Evolutionary conservation across 1,140 invertebrate species (phyloP).

Genomic region (Diabrotica undecimpunctata): DNA sequence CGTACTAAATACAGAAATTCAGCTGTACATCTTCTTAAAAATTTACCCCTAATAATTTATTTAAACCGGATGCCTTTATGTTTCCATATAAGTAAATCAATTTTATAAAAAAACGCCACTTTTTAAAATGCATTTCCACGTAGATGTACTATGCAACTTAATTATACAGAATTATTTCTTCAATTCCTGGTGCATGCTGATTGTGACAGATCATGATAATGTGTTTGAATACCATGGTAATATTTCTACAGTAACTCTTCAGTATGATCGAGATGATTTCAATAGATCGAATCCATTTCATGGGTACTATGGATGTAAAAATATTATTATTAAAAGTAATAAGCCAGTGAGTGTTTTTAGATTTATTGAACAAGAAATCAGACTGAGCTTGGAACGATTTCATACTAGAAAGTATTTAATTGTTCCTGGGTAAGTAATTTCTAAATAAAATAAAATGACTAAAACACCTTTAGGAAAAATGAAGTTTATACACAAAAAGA

Average conservation of each 20-base stretch:
- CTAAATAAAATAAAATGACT: no score
- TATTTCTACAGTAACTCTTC: constrained; percentile 22
- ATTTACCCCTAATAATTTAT: no score
- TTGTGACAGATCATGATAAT: constrained; percentile 25
- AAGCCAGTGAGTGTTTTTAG: constrained; percentile 21
- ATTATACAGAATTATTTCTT: constrained; percentile 34
- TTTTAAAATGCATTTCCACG: constrained; percentile 8
- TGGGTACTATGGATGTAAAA: constrained; percentile 34
- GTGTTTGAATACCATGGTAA: constrained; percentile 22
- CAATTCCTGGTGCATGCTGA: constrained; percentile 28
- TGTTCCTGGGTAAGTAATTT: constrained; percentile 1
- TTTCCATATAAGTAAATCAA: no score
- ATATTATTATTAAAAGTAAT: constrained; percentile 27
- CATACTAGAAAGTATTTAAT: constrained; percentile 35
- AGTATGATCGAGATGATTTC: not conserved
- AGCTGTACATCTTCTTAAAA: no score
- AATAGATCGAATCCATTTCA: constrained; percentile 23
- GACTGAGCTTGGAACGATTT: constrained; percentile 27
- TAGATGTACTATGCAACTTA: constrained; percentile 14
- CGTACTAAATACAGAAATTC: no score
- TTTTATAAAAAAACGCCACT: no score
- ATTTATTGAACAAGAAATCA: constrained; percentile 31
- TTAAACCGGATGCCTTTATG: no score
- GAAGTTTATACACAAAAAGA: no score
- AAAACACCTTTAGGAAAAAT: no score